Percentiles rank a stretch among this genome's conserved stretches.
phyloP scores from a whole-genome alignment of 2,113 vertebrate genomes.

The Stegostoma tigrinum region DNA sequence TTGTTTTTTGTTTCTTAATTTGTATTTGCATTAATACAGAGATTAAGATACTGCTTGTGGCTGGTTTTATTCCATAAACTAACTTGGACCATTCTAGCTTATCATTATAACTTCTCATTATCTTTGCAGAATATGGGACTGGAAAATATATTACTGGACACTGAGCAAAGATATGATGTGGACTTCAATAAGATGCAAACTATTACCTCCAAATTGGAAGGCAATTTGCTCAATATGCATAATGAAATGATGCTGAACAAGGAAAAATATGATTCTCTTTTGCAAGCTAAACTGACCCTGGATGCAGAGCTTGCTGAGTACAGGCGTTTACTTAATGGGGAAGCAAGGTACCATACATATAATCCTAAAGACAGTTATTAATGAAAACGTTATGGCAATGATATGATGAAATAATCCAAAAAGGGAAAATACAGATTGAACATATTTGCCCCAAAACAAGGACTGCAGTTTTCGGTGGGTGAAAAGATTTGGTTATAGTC shows the following conservation, averaged over 20 bases:
- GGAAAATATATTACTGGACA: slow-evolving; percentile 44
- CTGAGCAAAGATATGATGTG: slow-evolving; percentile 41
- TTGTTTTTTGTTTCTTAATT: not conserved
- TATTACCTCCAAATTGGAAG: slow-evolving; percentile 44
- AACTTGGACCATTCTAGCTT: not conserved
- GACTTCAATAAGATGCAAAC: slow-evolving; percentile 42
- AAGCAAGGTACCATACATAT: not conserved
- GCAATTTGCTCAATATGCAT: slow-evolving; percentile 41
- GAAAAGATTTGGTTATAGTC: not conserved
- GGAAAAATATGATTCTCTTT: slow-evolving; percentile 40
- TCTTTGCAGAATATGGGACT: slow-evolving; percentile 41
- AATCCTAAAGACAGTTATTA: not conserved
- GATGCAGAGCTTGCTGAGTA: slow-evolving; percentile 43
- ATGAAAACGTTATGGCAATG: not conserved
- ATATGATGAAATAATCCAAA: not conserved
- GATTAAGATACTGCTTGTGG: not conserved
- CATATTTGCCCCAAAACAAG: not conserved
- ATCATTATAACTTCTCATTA: slow-evolving; percentile 33
- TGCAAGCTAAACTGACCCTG: slow-evolving; percentile 42
- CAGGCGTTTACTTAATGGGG: slow-evolving; percentile 38
- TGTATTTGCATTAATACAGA: not conserved
- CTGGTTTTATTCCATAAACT: not conserved
- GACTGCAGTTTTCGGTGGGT: not conserved
- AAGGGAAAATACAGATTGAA: not conserved
- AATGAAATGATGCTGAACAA: slow-evolving; percentile 39